Conservation (phyloP, 2,113 vertebrate genomes). For the Anhinga rufa region DNA sequence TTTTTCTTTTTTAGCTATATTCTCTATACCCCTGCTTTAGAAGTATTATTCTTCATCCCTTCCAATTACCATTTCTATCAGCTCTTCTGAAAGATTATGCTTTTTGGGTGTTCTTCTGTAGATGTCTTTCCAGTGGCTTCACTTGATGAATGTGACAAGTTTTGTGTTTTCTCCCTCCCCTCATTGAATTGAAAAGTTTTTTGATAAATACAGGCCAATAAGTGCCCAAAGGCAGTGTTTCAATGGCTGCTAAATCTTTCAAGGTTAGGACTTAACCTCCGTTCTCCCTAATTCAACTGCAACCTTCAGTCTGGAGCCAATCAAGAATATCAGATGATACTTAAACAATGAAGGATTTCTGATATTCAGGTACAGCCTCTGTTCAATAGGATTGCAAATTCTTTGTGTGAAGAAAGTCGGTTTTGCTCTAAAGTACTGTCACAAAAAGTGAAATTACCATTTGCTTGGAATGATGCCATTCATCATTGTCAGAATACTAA, state of each 20-base stretch:
- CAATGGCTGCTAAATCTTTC: slow-evolving; percentile 99
- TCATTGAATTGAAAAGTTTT: slow-evolving; percentile 97
- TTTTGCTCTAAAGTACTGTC: slow-evolving; percentile 98
- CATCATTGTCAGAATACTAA: slow-evolving; percentile 99
- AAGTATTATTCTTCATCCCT: slow-evolving; percentile 85
- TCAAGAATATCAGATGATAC: slow-evolving; percentile 99
- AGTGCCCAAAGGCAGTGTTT: slow-evolving; percentile 93
- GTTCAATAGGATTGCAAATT: slow-evolving; percentile 97
- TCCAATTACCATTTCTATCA: slow-evolving; percentile 99
- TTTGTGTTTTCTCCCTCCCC: slow-evolving; percentile 94
- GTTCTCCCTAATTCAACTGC: slow-evolving; percentile 94
- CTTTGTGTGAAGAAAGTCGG: slow-evolving; percentile 95
- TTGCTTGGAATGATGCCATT: slow-evolving; percentile 99
- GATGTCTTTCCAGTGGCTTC: slow-evolving; percentile 99
- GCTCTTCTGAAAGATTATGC: slow-evolving; percentile 93
- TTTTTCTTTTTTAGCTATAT: slow-evolving; percentile 73
- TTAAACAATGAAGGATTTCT: slow-evolving; percentile 99
- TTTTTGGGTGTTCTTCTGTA: slow-evolving; percentile 98
- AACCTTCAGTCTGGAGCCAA: slow-evolving; percentile 97
- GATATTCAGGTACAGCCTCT: slow-evolving; percentile 98
- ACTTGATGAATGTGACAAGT: slow-evolving; percentile 99
- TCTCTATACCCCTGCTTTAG: slow-evolving; percentile 80
- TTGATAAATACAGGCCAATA: slow-evolving; percentile 86
- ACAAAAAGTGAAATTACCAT: slow-evolving; percentile 99
- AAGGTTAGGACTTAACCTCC: slow-evolving; percentile 99